These are phyloP conservation scores for Falcunculus frontatus DNA, from an alignment of 2,113 vertebrate species.

Conservation along the genomic window DNA sequence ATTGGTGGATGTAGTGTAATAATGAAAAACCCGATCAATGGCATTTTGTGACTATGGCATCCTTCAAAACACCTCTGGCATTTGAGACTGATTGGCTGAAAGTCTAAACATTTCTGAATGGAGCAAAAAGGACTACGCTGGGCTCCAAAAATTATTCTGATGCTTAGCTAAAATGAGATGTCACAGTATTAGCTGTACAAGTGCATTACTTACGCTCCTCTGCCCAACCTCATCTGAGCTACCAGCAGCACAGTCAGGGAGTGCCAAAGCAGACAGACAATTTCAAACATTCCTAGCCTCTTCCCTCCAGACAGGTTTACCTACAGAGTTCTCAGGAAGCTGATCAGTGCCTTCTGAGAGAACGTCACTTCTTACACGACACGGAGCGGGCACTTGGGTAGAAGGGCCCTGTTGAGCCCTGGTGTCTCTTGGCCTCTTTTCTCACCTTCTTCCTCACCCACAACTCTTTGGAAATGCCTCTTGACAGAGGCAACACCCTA, in stretches of 20 bases:
- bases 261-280: not conserved
- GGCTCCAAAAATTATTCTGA: constrained; percentile 44
- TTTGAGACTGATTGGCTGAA: constrained; percentile 67
- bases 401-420: constrained; percentile 42
- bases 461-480: constrained; percentile 21
- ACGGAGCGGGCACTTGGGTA: constrained; percentile 52
- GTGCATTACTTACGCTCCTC: constrained; percentile 32
- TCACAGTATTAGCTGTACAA: constrained; percentile 73
- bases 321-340: constrained; percentile 11
- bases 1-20: constrained; percentile 71
- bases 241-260: constrained; percentile 40
- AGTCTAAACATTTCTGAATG: constrained; percentile 52
- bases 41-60: constrained; percentile 73
- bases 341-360: constrained; percentile 18
- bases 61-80: constrained; percentile 73
- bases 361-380: constrained; percentile 15
- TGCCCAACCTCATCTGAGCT: constrained; percentile 35
- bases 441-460: constrained; percentile 30
- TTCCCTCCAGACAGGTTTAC: constrained; percentile 14
- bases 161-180: constrained; percentile 67
- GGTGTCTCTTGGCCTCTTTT: constrained; percentile 39
- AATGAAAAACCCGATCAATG: constrained; percentile 60
- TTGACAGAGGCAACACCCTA: constrained; percentile 37
- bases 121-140: constrained; percentile 49
- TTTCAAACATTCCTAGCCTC: constrained; percentile 29